Evolutionary conservation across 1,140 invertebrate genomes (phyloP), one percentile per base, ranked within the genome.

Genomic region (Drosophila miranda): DNA sequence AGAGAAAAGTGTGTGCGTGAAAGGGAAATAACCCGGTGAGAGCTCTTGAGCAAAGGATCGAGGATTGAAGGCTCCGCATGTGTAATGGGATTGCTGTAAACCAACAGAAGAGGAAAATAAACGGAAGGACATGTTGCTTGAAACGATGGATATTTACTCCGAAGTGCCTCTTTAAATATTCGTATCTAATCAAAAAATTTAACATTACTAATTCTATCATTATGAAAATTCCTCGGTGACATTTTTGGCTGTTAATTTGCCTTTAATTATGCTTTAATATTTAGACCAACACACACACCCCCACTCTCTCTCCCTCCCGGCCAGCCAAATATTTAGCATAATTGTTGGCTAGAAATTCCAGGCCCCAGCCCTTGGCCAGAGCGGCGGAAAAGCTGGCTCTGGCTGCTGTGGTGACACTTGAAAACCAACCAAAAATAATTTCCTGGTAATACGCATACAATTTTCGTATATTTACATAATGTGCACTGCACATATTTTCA

Each of bases 191-290:
- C 11, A 11, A 38, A 38, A 38, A 38, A 13, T 11, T 4, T 13
- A 38, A 13, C 11, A 38, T 38, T 2, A 7, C 3, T 5, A 16
- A 45, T 50, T 69, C 38, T 11, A 38, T 38, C 11, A 68, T 26
- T 54, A 59, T 28, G 28, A 46, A 21, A 26, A 14, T 30, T 21
- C 13, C 21, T 23, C 57, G 43, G 62, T 23, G 45, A 23, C 26
- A 9, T 45, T 62, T 50, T n/a, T 30, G 30, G 8, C 48, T 67
- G 61, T 61, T 50, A 57, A 73, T 57, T 58, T 57, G n/a, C 56
- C 72, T 64, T 84, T 83, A 84, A 83, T 83, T 83, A 76, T 62
- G 76, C 56, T 84, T 84, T 76, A 84, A 83, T 84, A 69, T 79
- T 84, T 75, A 14, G 30, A 13, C 50, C 45, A 58, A 51, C 64